Base-by-base conservation (phyloP, 2,888 invertebrate species). In the Stenurella melanura region DNA sequence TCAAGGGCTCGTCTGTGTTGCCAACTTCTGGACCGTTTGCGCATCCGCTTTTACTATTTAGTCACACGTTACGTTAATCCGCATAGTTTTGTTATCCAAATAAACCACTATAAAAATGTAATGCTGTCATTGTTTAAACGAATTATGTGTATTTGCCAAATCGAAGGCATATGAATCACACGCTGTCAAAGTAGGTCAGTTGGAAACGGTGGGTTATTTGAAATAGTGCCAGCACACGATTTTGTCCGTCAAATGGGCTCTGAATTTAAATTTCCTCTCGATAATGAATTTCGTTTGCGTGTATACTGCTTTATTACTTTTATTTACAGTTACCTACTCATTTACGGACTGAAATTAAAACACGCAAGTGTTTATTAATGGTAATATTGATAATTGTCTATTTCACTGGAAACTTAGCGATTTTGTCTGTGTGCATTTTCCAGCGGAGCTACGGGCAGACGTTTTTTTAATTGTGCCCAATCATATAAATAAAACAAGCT, bases 101-200 rank as follows among this genome's bases (percentile, higher is more conserved):
- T 50, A 50, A n/a, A 50, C 50, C 0, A 50, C n/a, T 50, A 50
- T 50, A 50, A n/a, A 34, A 50, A 50, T 50, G 50, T n/a, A 6
- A n/a, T 50, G 50, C 50, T 50, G 50, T 50, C 50, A 50, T 15
- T 50, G 50, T 50, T 42, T 12, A 50, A n/a, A 50, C n/a, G 50
- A 50, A 15, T n/a, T 12, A 50, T 50, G 50, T 50, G 2, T 26
- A 61, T 61, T n/a, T 26, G 68, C 56, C 34, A 57, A 58, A 57
- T 15, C 58, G 58, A 34, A 69, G 57, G 57, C 56, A 34, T 54
- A 56, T 69, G 69, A 69, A 11, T 69, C 57, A 69, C 30, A 15
- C 7, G 17, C 34, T 30, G 26, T n/a, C 34, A 30, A 58, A 69
- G 18, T 69, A 30, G 69, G 69, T 69, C 69, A 57, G 10, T 58